Percentiles rank a stretch among this genome's conserved stretches.
Evolutionary conservation across 2,113 vertebrate genomes (phyloP).

Genomic region (Dicentrarchus labrax): DNA sequence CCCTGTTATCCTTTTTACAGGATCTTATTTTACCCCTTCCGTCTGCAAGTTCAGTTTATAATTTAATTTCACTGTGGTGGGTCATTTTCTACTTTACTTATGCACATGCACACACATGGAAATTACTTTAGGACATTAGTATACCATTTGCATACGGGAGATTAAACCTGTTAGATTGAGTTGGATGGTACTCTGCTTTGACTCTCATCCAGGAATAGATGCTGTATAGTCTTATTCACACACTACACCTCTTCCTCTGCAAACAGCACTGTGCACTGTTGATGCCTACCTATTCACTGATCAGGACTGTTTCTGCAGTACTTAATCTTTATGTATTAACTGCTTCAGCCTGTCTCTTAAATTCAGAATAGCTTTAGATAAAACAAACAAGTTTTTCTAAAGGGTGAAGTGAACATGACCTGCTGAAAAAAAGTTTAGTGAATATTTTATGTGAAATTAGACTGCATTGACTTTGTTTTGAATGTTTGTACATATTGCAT

Average conservation of each 20-base stretch:
- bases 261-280: slow-evolving; percentile 35
- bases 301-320: not conserved
- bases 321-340: not conserved
- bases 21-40: slow-evolving; percentile 23
- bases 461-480: slow-evolving; percentile 9
- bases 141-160: not conserved
- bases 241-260: not conserved
- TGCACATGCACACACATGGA: slow-evolving; percentile 3
- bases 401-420: not conserved
- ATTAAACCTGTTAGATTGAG: not conserved
- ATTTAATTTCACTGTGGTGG: slow-evolving; percentile 1
- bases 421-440: slow-evolving; percentile 15
- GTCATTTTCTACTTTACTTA: not conserved
- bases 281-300: not conserved
- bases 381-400: slow-evolving; percentile 5
- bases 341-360: not conserved
- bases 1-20: slow-evolving; percentile 21
- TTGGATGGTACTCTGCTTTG: not conserved
- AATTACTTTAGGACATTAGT: not conserved
- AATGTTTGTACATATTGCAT: slow-evolving; percentile 63
- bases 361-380: not conserved
- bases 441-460: slow-evolving; percentile 10
- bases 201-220: slow-evolving; percentile 7
- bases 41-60: not conserved
- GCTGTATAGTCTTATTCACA: slow-evolving; percentile 25